Percentiles rank a stretch among this genome's conserved stretches.
These are phyloP conservation scores for Patagioenas fasciata DNA, from an alignment of 2,113 vertebrate species.

Conservation along the genomic window DNA sequence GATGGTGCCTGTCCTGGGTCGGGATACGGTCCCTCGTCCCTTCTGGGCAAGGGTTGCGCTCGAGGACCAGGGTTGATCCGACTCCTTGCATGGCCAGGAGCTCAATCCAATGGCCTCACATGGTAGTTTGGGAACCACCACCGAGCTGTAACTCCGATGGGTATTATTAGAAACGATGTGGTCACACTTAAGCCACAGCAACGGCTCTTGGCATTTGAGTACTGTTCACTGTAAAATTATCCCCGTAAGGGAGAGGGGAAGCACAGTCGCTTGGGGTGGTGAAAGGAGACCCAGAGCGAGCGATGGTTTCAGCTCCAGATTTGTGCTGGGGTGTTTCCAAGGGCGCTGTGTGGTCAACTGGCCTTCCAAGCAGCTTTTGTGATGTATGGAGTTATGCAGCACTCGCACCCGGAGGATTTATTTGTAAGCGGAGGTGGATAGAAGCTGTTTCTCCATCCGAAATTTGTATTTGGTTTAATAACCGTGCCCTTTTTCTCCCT, in stretches of 20 bases:
- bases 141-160: background rate
- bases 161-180: constrained; percentile 16
- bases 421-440: background rate
- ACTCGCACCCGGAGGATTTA: background rate
- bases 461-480: constrained; percentile 22
- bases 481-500: background rate
- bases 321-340: background rate
- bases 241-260: background rate
- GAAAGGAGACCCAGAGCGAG: background rate
- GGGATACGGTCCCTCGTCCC: background rate
- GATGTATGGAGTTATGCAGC: background rate
- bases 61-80: rapidly evolving
- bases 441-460: background rate
- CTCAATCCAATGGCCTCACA: background rate
- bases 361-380: background rate
- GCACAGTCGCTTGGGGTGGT: background rate
- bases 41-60: rapidly evolving
- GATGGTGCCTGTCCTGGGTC: background rate
- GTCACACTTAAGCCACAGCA: background rate
- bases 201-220: background rate
- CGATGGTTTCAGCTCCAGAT: background rate
- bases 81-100: background rate
- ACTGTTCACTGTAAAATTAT: background rate
- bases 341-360: rapidly evolving
- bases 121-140: constrained; percentile 13